Percentiles rank a stretch among this genome's conserved stretches.
These are phyloP conservation scores for Lampropteryx suffumata DNA, from an alignment of 2,888 invertebrate species.

Conservation along the genomic window DNA sequence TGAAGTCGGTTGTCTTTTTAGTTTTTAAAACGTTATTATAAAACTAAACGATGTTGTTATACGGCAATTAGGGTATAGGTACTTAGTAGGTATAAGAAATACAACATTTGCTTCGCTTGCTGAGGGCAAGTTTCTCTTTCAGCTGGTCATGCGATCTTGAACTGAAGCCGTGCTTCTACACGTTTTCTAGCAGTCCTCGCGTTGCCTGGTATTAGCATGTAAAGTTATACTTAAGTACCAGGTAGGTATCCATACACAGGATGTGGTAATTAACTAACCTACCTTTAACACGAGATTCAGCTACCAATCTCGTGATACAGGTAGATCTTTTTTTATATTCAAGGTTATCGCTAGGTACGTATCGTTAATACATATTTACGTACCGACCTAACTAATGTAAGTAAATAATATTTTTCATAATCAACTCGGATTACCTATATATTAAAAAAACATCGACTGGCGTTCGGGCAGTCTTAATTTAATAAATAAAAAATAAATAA, in stretches of 20 bases:
- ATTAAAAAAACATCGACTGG: no score
- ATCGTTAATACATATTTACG: no score
- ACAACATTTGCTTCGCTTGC: slow-evolving; percentile 5
- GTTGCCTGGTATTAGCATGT: slow-evolving; percentile 16
- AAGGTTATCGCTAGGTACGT: neutral
- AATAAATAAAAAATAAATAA: no score
- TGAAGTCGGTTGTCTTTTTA: no score
- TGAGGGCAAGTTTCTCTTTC: slow-evolving; percentile 25
- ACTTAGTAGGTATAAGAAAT: no score
- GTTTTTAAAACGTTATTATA: no score
- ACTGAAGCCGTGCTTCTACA: slow-evolving; percentile 11
- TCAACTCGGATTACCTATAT: no score
- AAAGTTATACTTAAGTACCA: neutral
- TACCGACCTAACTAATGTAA: no score
- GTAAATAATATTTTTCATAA: no score
- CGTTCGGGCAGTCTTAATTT: no score
- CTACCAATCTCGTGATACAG: neutral
- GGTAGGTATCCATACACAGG: slow-evolving; percentile 5
- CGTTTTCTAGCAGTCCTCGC: slow-evolving; percentile 13
- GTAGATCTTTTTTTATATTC: neutral
- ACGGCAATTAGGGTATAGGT: no score
- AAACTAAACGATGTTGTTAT: no score
- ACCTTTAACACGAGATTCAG: slow-evolving; percentile 4
- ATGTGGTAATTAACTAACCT: slow-evolving; percentile 15
- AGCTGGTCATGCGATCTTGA: slow-evolving; percentile 26